A percentile compares a stretch with the other conserved stretches of the same genome.
Conservation (phyloP, 2,888 invertebrate species). For the Sinodicranocentrus sp. region DNA sequence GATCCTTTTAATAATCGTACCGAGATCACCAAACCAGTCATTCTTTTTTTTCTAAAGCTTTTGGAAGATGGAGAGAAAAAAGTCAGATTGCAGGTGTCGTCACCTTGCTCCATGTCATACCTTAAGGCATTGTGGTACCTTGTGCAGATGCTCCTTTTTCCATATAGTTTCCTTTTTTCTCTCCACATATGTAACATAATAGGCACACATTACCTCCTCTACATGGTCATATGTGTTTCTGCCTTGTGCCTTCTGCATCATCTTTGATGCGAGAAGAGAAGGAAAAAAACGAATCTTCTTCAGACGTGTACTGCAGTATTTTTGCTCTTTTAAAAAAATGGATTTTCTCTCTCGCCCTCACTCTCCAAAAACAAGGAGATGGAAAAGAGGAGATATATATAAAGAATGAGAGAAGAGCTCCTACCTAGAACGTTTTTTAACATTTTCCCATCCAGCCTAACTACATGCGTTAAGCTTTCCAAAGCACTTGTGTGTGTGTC, state of each 20-base stretch:
- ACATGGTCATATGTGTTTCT: slow-evolving; percentile 8
- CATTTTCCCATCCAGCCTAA: too few species aligned
- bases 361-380: slow-evolving; percentile 7
- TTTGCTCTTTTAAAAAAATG: slow-evolving; percentile 56
- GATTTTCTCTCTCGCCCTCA: slow-evolving; percentile 32
- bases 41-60: slow-evolving; percentile 28
- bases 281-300: slow-evolving; percentile 38
- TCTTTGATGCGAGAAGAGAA: slow-evolving; percentile 40
- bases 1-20: slow-evolving; percentile 42
- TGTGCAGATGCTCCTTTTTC: slow-evolving; percentile 13
- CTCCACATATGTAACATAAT: slow-evolving; percentile 13
- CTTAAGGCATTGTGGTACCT: slow-evolving; percentile 52
- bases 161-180: slow-evolving; percentile 4
- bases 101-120: slow-evolving; percentile 53
- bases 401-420: slow-evolving; percentile 3
- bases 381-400: slow-evolving; percentile 20
- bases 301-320: slow-evolving; percentile 50
- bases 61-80: slow-evolving; percentile 21
- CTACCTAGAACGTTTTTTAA: too few species aligned
- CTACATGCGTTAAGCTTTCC: too few species aligned
- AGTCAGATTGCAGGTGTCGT: slow-evolving; percentile 63
- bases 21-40: slow-evolving; percentile 33
- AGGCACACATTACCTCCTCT: slow-evolving; percentile 5
- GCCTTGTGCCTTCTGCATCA: slow-evolving; percentile 19
- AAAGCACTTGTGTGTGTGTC: too few species aligned